Evolutionary conservation across 2,797 vertebrate genomes (phyloP).

Genomic region (Tachyglossus aculeatus): DNA sequence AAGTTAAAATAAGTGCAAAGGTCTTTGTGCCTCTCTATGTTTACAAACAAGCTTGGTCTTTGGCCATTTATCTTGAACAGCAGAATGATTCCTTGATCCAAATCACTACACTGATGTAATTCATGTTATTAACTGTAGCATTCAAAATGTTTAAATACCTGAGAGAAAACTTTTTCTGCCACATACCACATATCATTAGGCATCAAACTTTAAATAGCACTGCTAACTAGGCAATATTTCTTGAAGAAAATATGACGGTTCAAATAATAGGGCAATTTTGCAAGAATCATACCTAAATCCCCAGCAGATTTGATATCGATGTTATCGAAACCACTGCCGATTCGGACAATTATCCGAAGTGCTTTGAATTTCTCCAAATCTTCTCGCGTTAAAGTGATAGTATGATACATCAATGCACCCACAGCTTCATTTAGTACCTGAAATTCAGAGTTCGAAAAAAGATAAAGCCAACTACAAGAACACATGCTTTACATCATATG

Average conservation of each 20-base stretch:
- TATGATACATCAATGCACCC: constrained; percentile 98
- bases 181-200: not conserved
- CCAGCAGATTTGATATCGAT: constrained; percentile 98
- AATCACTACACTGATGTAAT: constrained; percentile 38
- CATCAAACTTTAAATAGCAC: constrained; percentile 22
- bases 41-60: constrained; percentile 6
- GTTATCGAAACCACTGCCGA: constrained; percentile 97
- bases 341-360: constrained; percentile 95
- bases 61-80: constrained; percentile 21
- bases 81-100: not conserved
- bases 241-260: constrained; percentile 17
- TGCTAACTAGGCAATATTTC: constrained; percentile 10
- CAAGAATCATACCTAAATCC: constrained; percentile 84
- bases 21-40: not conserved
- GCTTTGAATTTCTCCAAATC: constrained; percentile 99
- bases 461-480: not conserved
- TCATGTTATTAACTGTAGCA: constrained; percentile 50
- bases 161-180: constrained; percentile 41
- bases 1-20: constrained; percentile 35
- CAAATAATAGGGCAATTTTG: not conserved
- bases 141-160: constrained; percentile 47
- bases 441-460: not conserved
- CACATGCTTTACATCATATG: not conserved
- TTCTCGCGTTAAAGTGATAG: constrained; percentile 96
- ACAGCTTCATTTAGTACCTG: constrained; percentile 98